Percentiles rank a stretch among this genome's conserved stretches.
Evolutionary conservation across 2,113 vertebrate genomes (phyloP).

Genomic region (Bos javanicus): DNA sequence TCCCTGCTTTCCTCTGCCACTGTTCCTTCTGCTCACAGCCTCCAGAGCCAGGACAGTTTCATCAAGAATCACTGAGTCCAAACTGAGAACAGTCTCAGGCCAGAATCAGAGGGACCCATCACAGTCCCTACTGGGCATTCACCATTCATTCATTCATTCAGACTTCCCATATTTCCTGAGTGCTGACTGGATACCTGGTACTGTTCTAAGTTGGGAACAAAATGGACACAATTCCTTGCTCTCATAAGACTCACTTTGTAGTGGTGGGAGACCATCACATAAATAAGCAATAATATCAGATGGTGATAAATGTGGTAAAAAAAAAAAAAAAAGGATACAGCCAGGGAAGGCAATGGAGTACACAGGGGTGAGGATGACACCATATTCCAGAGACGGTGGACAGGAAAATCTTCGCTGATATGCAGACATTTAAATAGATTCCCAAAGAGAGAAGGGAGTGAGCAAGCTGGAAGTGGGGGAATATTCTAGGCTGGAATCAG

Average conservation of each 20-base stretch:
- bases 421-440: background rate
- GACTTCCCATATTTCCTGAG: background rate
- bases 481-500: background rate
- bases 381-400: background rate
- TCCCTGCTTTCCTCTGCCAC: background rate
- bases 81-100: background rate
- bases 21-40: background rate
- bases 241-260: background rate
- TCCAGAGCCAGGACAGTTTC: background rate
- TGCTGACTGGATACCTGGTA: background rate
- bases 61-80: background rate
- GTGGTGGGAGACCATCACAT: background rate
- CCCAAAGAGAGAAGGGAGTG: background rate
- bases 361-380: background rate
- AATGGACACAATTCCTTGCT: background rate
- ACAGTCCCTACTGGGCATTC: background rate
- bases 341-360: background rate
- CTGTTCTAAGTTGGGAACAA: background rate
- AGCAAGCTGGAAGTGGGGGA: background rate
- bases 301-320: background rate
- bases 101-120: background rate
- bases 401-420: background rate
- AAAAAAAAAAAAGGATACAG: background rate
- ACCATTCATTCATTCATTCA: background rate
- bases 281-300: background rate